Percentiles rank a stretch among this genome's conserved stretches.
Evolutionary conservation across 2,797 vertebrate genomes (phyloP).

Genomic region (Spinus pinus): DNA sequence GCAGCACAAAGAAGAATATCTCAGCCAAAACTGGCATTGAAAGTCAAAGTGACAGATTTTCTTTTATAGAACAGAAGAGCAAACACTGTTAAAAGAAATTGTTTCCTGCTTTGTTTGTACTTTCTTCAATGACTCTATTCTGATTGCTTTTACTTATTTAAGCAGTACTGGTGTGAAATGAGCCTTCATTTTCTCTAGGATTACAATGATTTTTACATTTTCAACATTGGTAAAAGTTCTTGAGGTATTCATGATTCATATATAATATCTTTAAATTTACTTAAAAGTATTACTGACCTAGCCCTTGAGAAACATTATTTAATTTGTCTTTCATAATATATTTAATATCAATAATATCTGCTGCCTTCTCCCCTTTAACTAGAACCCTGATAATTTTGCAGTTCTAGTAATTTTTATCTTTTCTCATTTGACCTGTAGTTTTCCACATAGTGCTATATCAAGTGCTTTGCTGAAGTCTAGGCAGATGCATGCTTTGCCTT

Average conservation of each 20-base stretch:
- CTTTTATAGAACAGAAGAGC: background rate
- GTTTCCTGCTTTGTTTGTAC: background rate
- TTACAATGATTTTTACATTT: background rate
- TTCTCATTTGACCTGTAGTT: background rate
- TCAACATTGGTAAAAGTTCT: background rate
- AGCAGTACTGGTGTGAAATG: background rate
- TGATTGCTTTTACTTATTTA: background rate
- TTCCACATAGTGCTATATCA: background rate
- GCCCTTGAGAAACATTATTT: background rate
- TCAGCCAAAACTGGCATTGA: background rate
- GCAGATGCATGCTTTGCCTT: background rate
- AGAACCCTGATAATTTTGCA: background rate
- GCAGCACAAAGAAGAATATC: background rate
- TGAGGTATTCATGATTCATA: background rate
- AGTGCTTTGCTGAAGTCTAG: background rate
- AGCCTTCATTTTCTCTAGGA: background rate
- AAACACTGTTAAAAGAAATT: background rate
- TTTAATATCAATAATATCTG: background rate
- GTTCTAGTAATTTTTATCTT: background rate
- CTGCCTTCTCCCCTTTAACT: background rate
- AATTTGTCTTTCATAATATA: background rate
- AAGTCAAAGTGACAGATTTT: background rate
- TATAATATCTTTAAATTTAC: background rate
- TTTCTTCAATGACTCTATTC: background rate
- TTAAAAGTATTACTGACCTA: background rate